These are phyloP conservation scores for Amphipoea lucens DNA, from an alignment of 2,888 invertebrate genomes.

Conservation along the genomic window DNA sequence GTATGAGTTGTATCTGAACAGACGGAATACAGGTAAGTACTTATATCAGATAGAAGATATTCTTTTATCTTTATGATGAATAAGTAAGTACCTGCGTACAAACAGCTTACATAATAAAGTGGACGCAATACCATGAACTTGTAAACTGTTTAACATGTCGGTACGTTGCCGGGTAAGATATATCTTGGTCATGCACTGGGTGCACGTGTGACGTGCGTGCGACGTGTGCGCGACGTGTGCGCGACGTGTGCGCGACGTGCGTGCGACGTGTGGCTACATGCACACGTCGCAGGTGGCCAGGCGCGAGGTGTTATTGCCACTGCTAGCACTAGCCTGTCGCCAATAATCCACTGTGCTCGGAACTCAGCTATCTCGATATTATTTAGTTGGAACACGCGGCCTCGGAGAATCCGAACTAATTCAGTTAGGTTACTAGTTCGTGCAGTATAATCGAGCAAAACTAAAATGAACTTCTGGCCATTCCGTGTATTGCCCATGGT, in stretches of 20 bases:
- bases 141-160: neutral
- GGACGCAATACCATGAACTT: neutral
- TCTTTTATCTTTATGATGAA: conserved; percentile 42
- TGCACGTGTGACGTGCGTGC: neutral
- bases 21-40: neutral
- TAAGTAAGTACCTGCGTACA: neutral
- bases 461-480: neutral
- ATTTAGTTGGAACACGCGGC: neutral
- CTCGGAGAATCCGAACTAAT: neutral
- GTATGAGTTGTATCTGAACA: conserved; percentile 30
- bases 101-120: neutral
- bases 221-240: neutral
- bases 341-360: neutral
- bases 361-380: neutral
- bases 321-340: too few species aligned
- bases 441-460: neutral
- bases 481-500: too few species aligned
- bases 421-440: too few species aligned
- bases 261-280: neutral
- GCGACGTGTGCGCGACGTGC: neutral
- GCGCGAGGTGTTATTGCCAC: too few species aligned
- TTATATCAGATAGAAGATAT: neutral
- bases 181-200: too few species aligned
- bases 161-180: neutral
- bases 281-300: too few species aligned